Evolutionary conservation across 2,888 invertebrate species (phyloP).

Genomic region (Protophormia terraenovae): DNA sequence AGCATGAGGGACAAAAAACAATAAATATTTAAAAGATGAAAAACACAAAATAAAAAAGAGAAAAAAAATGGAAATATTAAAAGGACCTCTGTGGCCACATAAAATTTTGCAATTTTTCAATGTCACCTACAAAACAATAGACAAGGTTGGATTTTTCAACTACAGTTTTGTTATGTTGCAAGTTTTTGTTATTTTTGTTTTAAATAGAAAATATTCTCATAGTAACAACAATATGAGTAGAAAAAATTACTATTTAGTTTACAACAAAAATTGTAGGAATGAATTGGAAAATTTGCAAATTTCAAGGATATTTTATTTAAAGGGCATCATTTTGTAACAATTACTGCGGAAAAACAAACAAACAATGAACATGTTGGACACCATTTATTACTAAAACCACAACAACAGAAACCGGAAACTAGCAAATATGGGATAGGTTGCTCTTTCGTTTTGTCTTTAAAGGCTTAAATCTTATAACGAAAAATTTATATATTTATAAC

Average conservation of each 20-base stretch:
- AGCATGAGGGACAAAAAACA: neutral
- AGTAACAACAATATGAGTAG: neutral
- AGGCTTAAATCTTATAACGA: too few relatives aligned
- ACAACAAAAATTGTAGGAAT: neutral
- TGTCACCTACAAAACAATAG: constrained; percentile 63
- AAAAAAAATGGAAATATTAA: constrained; percentile 7
- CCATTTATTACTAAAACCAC: neutral
- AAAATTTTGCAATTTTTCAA: constrained; percentile 64
- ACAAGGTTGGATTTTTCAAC: constrained; percentile 51
- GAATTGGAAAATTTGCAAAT: constrained; percentile 35
- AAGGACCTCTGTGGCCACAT: constrained; percentile 46
- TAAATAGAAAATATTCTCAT: constrained; percentile 4
- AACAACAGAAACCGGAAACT: neutral
- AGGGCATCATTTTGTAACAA: neutral
- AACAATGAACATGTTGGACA: neutral
- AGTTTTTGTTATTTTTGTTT: too few relatives aligned
- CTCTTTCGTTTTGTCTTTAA: too few relatives aligned
- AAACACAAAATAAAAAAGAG: too few relatives aligned
- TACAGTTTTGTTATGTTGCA: constrained; percentile 20
- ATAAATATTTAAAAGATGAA: neutral
- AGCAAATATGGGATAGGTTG: too few relatives aligned
- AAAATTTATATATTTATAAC: too few relatives aligned
- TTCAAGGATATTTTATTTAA: constrained; percentile 53
- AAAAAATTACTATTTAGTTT: constrained; percentile 28
- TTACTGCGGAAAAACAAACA: neutral